Evolutionary conservation across 1,140 invertebrate species (phyloP), one percentile per base, ranked within the genome.

Genomic region (Aphelinus certus): DNA sequence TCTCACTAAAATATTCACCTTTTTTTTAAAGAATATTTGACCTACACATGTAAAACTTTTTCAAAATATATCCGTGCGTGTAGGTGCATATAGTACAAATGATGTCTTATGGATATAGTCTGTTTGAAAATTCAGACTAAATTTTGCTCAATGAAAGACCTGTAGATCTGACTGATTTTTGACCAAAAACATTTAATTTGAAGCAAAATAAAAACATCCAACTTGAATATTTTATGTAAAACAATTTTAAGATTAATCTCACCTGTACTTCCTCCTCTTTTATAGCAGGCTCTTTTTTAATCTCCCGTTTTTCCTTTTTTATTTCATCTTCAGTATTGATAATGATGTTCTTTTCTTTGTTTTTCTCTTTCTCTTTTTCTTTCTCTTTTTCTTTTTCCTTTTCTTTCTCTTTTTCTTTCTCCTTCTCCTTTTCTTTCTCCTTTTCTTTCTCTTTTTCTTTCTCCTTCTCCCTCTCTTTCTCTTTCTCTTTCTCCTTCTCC

Each of bases 401-500:
- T 26, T 26, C 26, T 26, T 26, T 80, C 1, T 68, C 51, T 1
- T 45, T 9, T 2, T 77, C 77, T 26, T 80, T 71, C 48, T 79
- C 73, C 42, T 77, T 77, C 7, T 53, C 43, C 83, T 84, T 72
- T 48, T 78, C 76, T 62, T 81, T 80, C 42, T 88, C 87, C 60
- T 85, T 88, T 65, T 88, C 87, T 73, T 26, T 26, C 26, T 26
- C 26, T 26, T 26, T 26, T 26, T 26, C 26, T 26, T 26, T 26
- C 79, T 80, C n/a, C 45, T 55, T 53, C 45, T 82, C 73, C 46
- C 83, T 80, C n/a, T 89, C 88, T 67, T 87, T 84, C 4, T 87
- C 86, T 43, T 87, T 88, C 46, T 85, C 81, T 9, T 83, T 89
- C 67, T 81, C 86, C 79, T 87, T 86, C 66, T 82, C 88, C 67